These are phyloP conservation scores for Motacilla tschutschensis DNA, from an alignment of 2,113 vertebrate genomes.

Conservation along the genomic window DNA sequence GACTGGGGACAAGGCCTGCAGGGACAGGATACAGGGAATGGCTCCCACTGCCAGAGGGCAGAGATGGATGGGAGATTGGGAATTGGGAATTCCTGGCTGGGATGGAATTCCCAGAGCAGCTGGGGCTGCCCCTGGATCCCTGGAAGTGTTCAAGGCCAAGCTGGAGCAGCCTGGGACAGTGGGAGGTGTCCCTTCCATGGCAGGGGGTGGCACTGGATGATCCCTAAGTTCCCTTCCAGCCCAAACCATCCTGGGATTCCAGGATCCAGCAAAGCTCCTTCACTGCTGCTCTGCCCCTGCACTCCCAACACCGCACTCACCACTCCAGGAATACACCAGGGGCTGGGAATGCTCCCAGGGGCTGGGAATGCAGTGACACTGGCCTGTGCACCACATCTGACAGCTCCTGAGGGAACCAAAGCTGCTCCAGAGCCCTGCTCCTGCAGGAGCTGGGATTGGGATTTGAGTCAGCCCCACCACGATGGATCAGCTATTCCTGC, in stretches of 20 bases:
- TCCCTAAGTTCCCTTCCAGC: accelerated
- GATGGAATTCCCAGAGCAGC: neutral
- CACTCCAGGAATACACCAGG: accelerated
- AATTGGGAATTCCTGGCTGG: neutral
- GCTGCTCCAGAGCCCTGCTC: neutral
- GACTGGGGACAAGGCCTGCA: neutral
- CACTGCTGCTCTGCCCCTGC: neutral
- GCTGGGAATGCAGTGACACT: accelerated
- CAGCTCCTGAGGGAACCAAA: accelerated
- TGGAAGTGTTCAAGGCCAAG: neutral
- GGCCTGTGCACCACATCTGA: neutral
- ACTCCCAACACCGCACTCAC: accelerated
- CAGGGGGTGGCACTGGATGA: neutral
- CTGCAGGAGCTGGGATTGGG: accelerated
- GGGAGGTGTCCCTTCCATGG: neutral
- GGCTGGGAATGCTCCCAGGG: neutral
- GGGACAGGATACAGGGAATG: neutral
- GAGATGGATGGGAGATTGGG: neutral
- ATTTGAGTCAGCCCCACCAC: accelerated
- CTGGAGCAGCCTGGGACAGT: neutral
- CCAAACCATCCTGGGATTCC: neutral
- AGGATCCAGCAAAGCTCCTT: neutral
- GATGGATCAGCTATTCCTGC: accelerated
- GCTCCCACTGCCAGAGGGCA: neutral
- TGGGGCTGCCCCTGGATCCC: neutral